Evolutionary conservation across 1,140 invertebrate genomes (phyloP).

Genomic region (Drosophila kurseongensis): DNA sequence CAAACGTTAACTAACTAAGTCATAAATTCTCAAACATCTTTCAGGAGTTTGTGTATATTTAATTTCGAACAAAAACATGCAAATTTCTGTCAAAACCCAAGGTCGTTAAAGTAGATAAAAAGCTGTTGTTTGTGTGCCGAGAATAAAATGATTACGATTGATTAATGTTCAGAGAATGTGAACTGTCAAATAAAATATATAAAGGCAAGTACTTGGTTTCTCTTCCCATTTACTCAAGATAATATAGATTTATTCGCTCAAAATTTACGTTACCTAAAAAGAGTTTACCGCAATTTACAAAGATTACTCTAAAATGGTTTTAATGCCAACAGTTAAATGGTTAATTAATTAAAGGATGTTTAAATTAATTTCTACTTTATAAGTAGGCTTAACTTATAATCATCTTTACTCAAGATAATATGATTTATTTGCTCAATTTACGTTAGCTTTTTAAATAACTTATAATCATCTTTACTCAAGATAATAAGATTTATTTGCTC

Average conservation of each 20-base stretch:
- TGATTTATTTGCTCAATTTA: too few species aligned
- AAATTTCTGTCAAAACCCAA: conserved; percentile 20
- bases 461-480: too few species aligned
- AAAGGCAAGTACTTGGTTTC: conserved; percentile 1
- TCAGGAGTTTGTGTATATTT: conserved; percentile 24
- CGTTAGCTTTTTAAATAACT: too few species aligned
- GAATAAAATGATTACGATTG: background rate
- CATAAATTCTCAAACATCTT: conserved; percentile 48
- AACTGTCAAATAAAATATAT: conserved; percentile 20
- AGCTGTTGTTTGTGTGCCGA: background rate
- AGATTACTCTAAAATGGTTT: too few species aligned
- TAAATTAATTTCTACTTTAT: too few species aligned
- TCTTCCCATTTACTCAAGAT: background rate
- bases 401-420: too few species aligned
- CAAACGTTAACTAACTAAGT: conserved; percentile 26
- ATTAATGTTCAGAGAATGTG: conserved; percentile 22
- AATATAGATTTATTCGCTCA: conserved; percentile 1
- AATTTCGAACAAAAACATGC: conserved; percentile 54
- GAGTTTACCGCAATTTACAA: background rate
- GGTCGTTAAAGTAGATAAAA: conserved; percentile 32
- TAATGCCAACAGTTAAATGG: too few species aligned
- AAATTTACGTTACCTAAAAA: background rate
- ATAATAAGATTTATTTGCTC: conserved; percentile 1
- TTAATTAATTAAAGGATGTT: too few species aligned
- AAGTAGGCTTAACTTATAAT: too few species aligned